Conservation (phyloP, 2,888 invertebrate genomes). For the Cinara cedri region DNA sequence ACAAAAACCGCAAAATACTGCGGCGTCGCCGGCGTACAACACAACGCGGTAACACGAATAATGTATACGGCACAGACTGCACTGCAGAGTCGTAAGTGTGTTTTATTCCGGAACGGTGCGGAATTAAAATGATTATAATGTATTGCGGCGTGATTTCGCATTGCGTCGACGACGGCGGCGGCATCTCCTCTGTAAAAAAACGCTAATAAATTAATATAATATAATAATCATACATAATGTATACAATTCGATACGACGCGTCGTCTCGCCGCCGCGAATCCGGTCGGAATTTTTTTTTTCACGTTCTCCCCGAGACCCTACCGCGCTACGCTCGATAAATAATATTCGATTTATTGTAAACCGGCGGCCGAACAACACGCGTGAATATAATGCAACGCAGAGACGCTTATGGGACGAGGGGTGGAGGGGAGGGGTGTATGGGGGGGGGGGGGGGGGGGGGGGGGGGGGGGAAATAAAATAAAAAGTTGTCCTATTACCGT, state of each 20-base stretch:
- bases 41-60: too few species aligned
- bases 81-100: too few species aligned
- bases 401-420: neutral
- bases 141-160: neutral
- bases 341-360: slow-evolving; percentile 43
- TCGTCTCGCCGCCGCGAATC: slow-evolving; percentile 27
- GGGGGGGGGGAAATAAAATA: neutral
- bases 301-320: neutral
- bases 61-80: too few species aligned
- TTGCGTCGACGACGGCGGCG: neutral
- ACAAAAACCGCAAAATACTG: too few species aligned
- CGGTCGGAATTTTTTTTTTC: neutral
- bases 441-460: too few species aligned
- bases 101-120: too few species aligned
- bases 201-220: too few species aligned
- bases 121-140: neutral
- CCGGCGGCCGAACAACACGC: neutral
- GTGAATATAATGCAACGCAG: neutral
- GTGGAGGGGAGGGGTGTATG: too few species aligned
- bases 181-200: neutral
- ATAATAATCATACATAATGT: neutral
- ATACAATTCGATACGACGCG: slow-evolving; percentile 22
- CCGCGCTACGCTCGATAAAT: slow-evolving; percentile 37
- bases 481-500: slow-evolving; percentile 33
- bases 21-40: too few species aligned